phyloP scores from a whole-genome alignment of 2,888 invertebrate species.

The Eueremaeus valkanovi region DNA sequence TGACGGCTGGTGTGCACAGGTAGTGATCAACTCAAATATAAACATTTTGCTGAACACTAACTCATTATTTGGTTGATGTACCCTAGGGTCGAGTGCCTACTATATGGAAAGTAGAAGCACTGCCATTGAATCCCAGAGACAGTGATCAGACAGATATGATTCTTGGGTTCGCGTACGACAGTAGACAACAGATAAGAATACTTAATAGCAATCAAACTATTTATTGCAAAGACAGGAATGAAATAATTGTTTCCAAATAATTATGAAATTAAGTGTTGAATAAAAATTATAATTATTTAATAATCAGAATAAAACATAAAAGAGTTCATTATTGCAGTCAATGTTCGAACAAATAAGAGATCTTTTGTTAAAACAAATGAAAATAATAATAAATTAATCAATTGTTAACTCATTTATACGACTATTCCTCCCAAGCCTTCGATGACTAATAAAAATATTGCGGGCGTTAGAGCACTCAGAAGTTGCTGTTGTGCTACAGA shows the following conservation, averaged over 20 bases:
- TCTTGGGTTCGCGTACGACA: slow-evolving; percentile 38
- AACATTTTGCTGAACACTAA: too few species aligned
- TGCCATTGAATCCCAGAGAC: slow-evolving; percentile 10
- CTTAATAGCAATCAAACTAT: slow-evolving; percentile 12
- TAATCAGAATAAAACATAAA: too few species aligned
- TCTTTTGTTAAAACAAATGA: too few species aligned
- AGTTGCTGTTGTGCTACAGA: neutral
- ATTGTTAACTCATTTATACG: too few species aligned
- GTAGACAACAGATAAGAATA: slow-evolving; percentile 13
- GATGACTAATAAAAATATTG: too few species aligned
- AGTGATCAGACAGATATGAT: slow-evolving; percentile 40
- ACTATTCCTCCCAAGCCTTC: too few species aligned
- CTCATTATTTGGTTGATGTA: neutral
- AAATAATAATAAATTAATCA: too few species aligned
- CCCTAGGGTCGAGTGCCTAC: slow-evolving; percentile 33
- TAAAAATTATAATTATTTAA: too few species aligned
- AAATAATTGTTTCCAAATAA: neutral
- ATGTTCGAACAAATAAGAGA: too few species aligned
- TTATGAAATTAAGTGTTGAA: too few species aligned
- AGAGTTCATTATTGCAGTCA: too few species aligned
- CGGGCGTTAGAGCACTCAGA: too few species aligned
- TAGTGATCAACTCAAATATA: neutral
- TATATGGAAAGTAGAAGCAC: slow-evolving; percentile 40
- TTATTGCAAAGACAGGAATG: slow-evolving; percentile 20
- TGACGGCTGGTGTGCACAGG: slow-evolving; percentile 39